Base-by-base conservation (phyloP, 2,113 vertebrate genomes). In the Noturus placidus region DNA sequence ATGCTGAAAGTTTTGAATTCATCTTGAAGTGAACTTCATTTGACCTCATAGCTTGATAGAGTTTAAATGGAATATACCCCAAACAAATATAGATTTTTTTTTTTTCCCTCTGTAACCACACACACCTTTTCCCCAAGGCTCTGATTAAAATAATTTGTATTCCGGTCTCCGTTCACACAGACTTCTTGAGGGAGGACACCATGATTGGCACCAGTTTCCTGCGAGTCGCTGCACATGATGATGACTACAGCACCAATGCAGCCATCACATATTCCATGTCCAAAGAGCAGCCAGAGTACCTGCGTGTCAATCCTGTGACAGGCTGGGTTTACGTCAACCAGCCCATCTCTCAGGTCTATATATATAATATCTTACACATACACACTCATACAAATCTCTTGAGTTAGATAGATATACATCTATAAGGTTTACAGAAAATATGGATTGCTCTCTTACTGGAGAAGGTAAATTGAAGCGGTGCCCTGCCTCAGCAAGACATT, bases 301-400 rank as follows among this genome's bases (percentile, higher is more conserved):
- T 98, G 22, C 92, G 95, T 22, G 96, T 97, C 87, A 96, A 97
- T 93, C 95, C 96, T 1, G 86, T 95, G 70, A 97, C 96, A 0
- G 97, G 97, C 87, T 97, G 97, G 96, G 95, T 98, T 77, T 98
- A 94, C 52, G 96, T 97, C 78, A 96, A 95, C 92, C 95, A 97
- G 25, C 96, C 96, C 85, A 94, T 97, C 88, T 95, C 96, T 61
- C 96, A 96, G 97, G 97, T 97, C 90, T 17, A 87, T 54, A 27
- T 54, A 27, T 78, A 22, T 35, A 74, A 19, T 65, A 46, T 30
- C 81, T 19, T n/a, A 33, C 57, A 63, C n/a, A 78, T 27, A 57
- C 69, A 57, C 33, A 42, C 85, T 52, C n/a, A 20, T 38, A 74
- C 69, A 57, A 9, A 74, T 35, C 30, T 84, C 4, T 52, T 54